Percentiles rank a stretch among this genome's conserved stretches.
These are phyloP conservation scores for Agraylea sexmaculata DNA, from an alignment of 1,140 invertebrate genomes.

Conservation along the genomic window DNA sequence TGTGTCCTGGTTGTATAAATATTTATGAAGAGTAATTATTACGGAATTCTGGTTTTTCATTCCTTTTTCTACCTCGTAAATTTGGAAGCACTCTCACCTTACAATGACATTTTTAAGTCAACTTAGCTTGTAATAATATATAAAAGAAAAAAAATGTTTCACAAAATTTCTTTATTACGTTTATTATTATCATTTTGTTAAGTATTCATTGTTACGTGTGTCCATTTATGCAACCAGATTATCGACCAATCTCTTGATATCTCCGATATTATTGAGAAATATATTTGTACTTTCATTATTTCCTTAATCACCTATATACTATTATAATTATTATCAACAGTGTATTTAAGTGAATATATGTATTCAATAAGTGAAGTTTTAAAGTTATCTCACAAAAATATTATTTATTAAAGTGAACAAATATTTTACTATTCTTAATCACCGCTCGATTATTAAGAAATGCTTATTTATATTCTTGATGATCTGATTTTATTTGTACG, in stretches of 20 bases:
- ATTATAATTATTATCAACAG: not conserved
- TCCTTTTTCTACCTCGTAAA: too few relatives aligned
- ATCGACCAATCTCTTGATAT: conserved; percentile 19
- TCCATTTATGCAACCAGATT: conserved; percentile 21
- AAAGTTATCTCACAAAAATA: not conserved
- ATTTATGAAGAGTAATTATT: too few relatives aligned
- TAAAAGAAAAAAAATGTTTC: not conserved
- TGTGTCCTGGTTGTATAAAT: too few relatives aligned
- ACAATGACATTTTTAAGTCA: too few relatives aligned
- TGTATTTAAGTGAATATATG: conserved; percentile 5
- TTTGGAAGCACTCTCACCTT: too few relatives aligned
- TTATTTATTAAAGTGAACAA: too few relatives aligned
- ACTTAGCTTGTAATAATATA: too few relatives aligned
- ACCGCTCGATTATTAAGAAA: too few relatives aligned
- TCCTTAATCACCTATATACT: conserved; percentile 1
- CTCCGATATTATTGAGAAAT: conserved; percentile 15
- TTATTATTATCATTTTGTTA: conserved; percentile 6
- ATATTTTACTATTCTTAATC: too few relatives aligned
- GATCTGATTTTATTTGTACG: too few relatives aligned
- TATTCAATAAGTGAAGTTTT: conserved; percentile 2
- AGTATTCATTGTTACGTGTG: conserved; percentile 6
- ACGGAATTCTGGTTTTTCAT: too few relatives aligned
- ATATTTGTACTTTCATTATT: not conserved
- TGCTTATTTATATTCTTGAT: too few relatives aligned
- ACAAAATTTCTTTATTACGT: conserved; percentile 3